phyloP scores from a whole-genome alignment of 2,113 vertebrate genomes.

The Copsychus sechellarum region DNA sequence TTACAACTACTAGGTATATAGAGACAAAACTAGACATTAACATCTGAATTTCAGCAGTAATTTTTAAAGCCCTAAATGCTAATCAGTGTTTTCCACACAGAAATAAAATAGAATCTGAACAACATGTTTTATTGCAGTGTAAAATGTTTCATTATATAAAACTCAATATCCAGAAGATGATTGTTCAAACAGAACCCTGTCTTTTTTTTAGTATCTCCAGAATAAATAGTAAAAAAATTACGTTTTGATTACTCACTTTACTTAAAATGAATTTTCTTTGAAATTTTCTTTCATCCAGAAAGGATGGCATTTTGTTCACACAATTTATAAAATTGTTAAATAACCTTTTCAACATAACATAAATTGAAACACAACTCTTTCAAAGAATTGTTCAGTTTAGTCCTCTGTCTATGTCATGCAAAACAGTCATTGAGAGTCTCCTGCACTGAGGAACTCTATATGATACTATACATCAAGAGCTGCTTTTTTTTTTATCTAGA shows the following conservation, averaged over 20 bases:
- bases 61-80: constrained; percentile 53
- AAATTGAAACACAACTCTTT: not conserved
- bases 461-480: not conserved
- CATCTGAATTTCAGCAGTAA: constrained; percentile 29
- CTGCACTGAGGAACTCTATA: not conserved
- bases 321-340: not conserved
- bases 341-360: not conserved
- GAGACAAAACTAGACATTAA: not conserved
- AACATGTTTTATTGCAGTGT: not conserved
- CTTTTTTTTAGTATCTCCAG: not conserved
- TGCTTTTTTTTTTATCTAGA: not conserved
- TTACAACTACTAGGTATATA: constrained; percentile 7
- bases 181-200: not conserved
- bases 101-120: constrained; percentile 3
- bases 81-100: constrained; percentile 29
- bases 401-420: not conserved
- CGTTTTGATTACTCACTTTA: not conserved
- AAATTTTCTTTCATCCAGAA: not conserved
- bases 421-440: not conserved
- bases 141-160: not conserved
- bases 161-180: not conserved
- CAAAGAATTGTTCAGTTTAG: not conserved
- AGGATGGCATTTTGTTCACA: not conserved
- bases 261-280: not conserved
- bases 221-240: not conserved